These are phyloP conservation scores for Campaea margaritaria DNA, from an alignment of 2,888 invertebrate species.

Conservation along the genomic window DNA sequence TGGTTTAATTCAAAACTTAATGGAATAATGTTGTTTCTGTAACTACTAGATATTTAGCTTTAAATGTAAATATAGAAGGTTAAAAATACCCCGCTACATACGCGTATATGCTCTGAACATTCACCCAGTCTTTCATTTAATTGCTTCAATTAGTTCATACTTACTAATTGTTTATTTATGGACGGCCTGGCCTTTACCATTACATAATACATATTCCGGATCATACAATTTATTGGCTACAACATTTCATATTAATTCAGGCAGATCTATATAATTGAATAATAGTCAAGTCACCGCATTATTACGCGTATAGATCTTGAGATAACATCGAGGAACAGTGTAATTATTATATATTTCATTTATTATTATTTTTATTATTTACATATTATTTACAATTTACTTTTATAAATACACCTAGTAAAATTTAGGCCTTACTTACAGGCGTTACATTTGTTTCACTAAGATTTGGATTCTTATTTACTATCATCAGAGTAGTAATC, in stretches of 20 bases:
- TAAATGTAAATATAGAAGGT: constrained; percentile 8
- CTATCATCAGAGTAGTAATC: background rate
- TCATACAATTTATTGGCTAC: constrained; percentile 14
- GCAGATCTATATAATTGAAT: constrained; percentile 27
- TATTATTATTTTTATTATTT: constrained; percentile 8
- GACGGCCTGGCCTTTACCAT: constrained; percentile 76
- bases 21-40: too few relatives aligned
- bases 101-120: constrained; percentile 46
- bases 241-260: constrained; percentile 15
- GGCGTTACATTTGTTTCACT: constrained; percentile 11
- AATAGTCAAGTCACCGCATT: constrained; percentile 29
- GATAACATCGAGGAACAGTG: constrained; percentile 30
- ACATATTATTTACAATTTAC: constrained; percentile 29
- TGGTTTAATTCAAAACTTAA: too few relatives aligned
- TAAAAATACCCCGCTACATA: constrained; percentile 40
- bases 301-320: constrained; percentile 35
- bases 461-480: background rate
- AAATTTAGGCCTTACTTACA: constrained; percentile 16
- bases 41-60: background rate
- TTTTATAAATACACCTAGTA: constrained; percentile 26
- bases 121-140: constrained; percentile 74
- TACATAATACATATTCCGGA: constrained; percentile 16
- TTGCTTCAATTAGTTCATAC: constrained; percentile 62
- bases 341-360: constrained; percentile 11
- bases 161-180: constrained; percentile 59